Evolutionary conservation across 2,888 invertebrate genomes (phyloP), one percentile per base, ranked within the genome.

Genomic region (Drosophila colorata): DNA sequence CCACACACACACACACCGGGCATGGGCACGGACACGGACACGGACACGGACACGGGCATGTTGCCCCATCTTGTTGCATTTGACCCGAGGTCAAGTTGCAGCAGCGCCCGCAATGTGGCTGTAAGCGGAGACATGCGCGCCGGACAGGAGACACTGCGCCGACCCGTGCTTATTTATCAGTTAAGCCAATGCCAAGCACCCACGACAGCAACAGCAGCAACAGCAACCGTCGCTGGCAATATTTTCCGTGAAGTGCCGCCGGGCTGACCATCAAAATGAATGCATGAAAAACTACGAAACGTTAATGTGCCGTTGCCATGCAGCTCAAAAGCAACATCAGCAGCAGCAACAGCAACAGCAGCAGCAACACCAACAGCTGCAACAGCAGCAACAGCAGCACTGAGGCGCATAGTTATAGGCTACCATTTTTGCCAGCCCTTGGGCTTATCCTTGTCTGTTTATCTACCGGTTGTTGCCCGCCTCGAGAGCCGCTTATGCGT

Each of bases 21-120:
- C n/a, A n/a, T n/a, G n/a, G n/a, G n/a, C n/a, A n/a, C n/a, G n/a
- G n/a, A 44, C 28, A 51, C 11, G 33, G 25, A 44, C 33, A 58
- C 35, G 28, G 23, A 41, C 55, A 52, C 14, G 18, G 43, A 25
- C 55, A 64, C 9, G 49, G 23, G 57, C 76, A 66, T 65, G 67
- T 28, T 75, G 72, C 60, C 70, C 68, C 81, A 80, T 77, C 83
- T 84, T 85, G 84, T 71, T 79, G 88, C 77, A 75, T 78, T 70
- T 86, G 85, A 87, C 88, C 85, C 65, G 68, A 72, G 88, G 83
- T 85, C 88, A 87, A 85, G 85, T 87, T 86, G 69, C 81, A 60
- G 31, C 63, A 38, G 8, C 43, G 38, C 40, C 58, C 51, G 63
- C 59, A 53, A 46, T 40, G 46, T 43, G 52, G 38, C 43, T 61